phyloP scores from a whole-genome alignment of 2,888 invertebrate species.

The Dendrolimus pini region DNA sequence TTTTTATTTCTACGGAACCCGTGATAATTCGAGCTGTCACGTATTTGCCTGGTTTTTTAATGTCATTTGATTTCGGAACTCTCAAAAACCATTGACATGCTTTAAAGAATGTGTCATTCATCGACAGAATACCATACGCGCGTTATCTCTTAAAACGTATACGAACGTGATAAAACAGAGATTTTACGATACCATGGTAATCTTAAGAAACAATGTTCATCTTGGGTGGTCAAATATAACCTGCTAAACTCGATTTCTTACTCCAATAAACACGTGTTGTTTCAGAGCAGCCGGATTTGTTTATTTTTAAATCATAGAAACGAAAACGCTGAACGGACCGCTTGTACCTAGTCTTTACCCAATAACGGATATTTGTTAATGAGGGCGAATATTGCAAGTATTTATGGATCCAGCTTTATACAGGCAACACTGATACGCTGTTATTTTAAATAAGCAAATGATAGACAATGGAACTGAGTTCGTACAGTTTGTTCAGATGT shows the following conservation, averaged over 20 bases:
- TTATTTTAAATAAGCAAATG: no score
- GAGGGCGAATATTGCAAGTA: no score
- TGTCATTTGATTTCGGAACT: no score
- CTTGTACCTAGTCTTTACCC: no score
- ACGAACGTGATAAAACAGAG: conserved; percentile 59
- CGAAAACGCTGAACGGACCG: conserved; percentile 20
- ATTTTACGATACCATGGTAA: conserved; percentile 63
- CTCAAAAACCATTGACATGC: background rate
- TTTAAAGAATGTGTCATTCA: background rate
- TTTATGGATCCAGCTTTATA: no score
- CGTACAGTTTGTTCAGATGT: no score
- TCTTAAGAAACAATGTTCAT: conserved; percentile 64
- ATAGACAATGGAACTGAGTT: no score
- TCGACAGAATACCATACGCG: background rate
- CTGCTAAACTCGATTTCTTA: conserved; percentile 44
- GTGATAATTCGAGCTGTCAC: no score
- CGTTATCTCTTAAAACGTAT: conserved; percentile 27
- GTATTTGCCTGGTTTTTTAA: no score
- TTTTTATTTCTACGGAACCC: no score
- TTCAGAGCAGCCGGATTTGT: conserved; percentile 48
- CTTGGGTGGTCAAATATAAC: conserved; percentile 65
- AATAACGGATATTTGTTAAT: no score
- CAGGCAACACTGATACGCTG: no score
- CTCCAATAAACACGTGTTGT: conserved; percentile 61
- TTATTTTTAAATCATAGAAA: conserved; percentile 53